These are phyloP conservation scores for Labroides dimidiatus DNA, from an alignment of 2,797 vertebrate genomes.

Conservation along the genomic window DNA sequence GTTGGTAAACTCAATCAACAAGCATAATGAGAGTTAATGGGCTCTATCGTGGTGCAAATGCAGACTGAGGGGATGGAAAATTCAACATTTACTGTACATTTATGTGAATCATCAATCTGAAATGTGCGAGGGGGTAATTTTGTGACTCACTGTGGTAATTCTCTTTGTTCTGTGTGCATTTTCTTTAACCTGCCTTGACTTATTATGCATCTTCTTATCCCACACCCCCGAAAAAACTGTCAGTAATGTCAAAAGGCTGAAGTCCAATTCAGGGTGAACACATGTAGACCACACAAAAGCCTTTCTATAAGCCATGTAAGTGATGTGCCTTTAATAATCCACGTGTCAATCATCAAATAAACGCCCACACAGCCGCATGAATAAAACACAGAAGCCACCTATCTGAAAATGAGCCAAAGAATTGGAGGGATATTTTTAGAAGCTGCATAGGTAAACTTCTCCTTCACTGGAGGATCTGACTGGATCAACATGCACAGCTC, in stretches of 20 bases:
- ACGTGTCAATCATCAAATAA: constrained; percentile 7
- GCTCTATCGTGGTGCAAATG: constrained; percentile 54
- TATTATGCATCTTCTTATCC: background rate
- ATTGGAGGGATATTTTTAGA: background rate
- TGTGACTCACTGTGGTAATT: constrained; percentile 14
- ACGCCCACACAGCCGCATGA: background rate
- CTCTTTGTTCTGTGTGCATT: constrained; percentile 12
- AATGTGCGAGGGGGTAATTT: constrained; percentile 26
- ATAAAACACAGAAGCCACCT: background rate
- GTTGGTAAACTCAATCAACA: constrained; percentile 64
- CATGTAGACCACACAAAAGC: background rate
- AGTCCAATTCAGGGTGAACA: background rate
- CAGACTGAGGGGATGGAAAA: constrained; percentile 22
- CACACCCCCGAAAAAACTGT: constrained; percentile 17
- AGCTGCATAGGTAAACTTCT: background rate
- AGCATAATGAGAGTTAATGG: constrained; percentile 64
- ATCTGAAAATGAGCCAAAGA: background rate
- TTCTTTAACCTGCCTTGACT: background rate
- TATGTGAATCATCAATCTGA: constrained; percentile 47
- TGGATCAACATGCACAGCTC: constrained; percentile 2
- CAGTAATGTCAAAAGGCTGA: background rate
- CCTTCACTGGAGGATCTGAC: constrained; percentile 15
- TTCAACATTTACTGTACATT: constrained; percentile 18
- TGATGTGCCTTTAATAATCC: background rate
- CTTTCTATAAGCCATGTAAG: background rate